Evolutionary conservation across 2,888 invertebrate genomes (phyloP), one percentile per base, ranked within the genome.

Genomic region (Spatulosminthurus flaviceps): DNA sequence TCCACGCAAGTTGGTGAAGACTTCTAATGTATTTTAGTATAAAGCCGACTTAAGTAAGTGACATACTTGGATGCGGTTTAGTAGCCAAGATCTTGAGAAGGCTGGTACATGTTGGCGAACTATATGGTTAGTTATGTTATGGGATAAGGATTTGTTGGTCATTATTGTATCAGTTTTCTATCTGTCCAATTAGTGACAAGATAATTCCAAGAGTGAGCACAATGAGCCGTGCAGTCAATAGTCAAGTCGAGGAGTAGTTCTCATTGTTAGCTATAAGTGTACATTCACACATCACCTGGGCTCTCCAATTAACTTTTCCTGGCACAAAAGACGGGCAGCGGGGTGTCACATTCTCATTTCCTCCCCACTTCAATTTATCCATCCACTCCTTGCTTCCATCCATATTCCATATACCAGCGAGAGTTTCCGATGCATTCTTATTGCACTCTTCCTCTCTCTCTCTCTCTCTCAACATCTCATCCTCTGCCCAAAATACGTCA

Each of bases 231-330:
- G 21, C 29, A 60, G 29, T 34, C 51, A 51, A 51, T 51, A 51
- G 51, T n/a, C 51, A 51, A 42, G 60, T 73, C 21, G 71, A 24
- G 42, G 71, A 41, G 67, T 67, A 67, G 67, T 67, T 67, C 29
- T 67, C 67, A 67, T 67, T 67, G 67, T 67, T 26, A 28, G 67
- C 29, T 67, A 67, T 67, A 28, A 51, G 67, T 61, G 74, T 26
- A 64, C 64, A 75, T 66, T 66, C 75, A 75, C 75, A 75, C 70
- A 73, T 80, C 80, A 80, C 80, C 80, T 80, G 80, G 77, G 74
- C 80, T 78, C 74, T 80, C 80, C 80, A 80, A 80, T 80, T 80
- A 80, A 80, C 80, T 80, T 75, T 75, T 78, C 75, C 75, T 51
- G 69, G 78, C 75, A 80, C 78, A 80, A 80, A 77, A 77, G 74